Evolutionary conservation across 2,888 invertebrate genomes (phyloP), one percentile per base, ranked within the genome.

Genomic region (Habroteleia sp.): DNA sequence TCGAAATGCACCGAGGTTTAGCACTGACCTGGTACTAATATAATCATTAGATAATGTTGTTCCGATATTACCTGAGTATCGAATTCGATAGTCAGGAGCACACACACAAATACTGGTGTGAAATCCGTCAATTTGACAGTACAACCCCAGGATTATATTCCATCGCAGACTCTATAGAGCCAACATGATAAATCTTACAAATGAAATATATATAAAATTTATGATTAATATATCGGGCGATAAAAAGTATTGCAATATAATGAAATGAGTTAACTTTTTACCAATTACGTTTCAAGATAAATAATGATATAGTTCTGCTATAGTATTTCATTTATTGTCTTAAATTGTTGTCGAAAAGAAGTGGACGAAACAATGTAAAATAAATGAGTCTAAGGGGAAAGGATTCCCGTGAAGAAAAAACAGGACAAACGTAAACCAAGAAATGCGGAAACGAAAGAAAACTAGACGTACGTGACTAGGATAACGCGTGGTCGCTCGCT

Each of bases 401-500:
- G 31, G 39, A 42, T 62, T 17, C 17, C 27, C 25, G 16, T 27
- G 39, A 52, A 27, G 46, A 42, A 39, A 46, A 73, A 56, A 41
- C 46, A 10, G 16, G 33, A 58, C 41, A 52, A 42, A 56, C 66
- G 58, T 29, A 48, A 33, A 13, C 52, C 54, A 46, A 39, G 65
- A 50, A 76, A 77, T 71, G 54, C 74, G 74, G 68, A 73, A 76
- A 73, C 75, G 73, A 80, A 80, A 81, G 81, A 81, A 80, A 81
- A 77, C 33, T 78, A 77, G 75, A 62, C 63, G 78, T 77, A 84
- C 86, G 85, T 86, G 86, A 85, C 82, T 75, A 56, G 85, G 83
- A 83, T 86, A 84, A 82, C 80, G 77, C 79, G 69, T 76, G 79
- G 78, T 78, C 63, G 77, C 76, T 66, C 77, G 66, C 27, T 41